Evolutionary conservation across 2,113 vertebrate genomes (phyloP), one percentile per base, ranked within the genome.

Genomic region (Leptosomus discolor): DNA sequence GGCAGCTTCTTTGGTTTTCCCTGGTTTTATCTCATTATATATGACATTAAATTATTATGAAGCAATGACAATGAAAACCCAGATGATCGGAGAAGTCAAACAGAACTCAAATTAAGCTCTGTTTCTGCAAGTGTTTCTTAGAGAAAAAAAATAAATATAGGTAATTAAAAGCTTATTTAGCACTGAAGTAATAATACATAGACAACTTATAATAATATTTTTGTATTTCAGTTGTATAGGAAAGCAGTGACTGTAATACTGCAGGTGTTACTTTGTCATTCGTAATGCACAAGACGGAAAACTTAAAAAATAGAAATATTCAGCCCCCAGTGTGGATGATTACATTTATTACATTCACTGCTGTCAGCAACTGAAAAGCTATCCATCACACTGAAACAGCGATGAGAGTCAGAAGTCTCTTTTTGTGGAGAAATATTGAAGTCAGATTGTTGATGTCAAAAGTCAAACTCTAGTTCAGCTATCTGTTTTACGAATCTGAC

Each of bases 361-460:
- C 97, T 98, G 97, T 98, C 98, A 98, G 97, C 97, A 98, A 96
- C 96, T 98, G 98, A 98, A 97, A 98, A 98, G 96, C 97, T 98
- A 97, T 98, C 98, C 97, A 98, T 98, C 98, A 98, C 95, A 70
- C 50, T 95, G 95, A 97, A 98, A 96, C 94, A 84, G 97, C 94
- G n/a, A 97, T 60, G 96, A 97, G 94, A 98, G 97, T 96, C 97
- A 98, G 97, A 98, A 98, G 97, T 95, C 97, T 98, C 97, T 97
- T 97, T 97, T 92, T 97, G 97, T 97, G 89, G 97, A 98, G 97
- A 98, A 98, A 98, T 98, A 98, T 98, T 98, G 98, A 98, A 98
- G 98, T 98, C 98, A 98, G 98, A 98, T 98, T 98, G 98, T 98
- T 98, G 98, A 98, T 98, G 98, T 98, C 98, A 98, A 98, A 98